Conservation (phyloP, 2,113 vertebrate species). For the Pedetes capensis region DNA sequence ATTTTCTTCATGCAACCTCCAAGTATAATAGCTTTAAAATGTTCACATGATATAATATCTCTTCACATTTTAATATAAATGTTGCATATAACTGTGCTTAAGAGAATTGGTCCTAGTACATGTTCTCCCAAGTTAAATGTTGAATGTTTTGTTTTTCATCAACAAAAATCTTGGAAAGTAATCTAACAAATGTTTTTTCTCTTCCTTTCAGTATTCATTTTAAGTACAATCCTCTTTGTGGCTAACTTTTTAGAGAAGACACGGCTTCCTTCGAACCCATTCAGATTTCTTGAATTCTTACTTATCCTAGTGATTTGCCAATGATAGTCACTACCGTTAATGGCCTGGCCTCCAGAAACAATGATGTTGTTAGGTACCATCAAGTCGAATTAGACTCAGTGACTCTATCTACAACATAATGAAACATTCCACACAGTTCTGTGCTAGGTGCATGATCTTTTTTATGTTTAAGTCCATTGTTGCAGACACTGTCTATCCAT, state of each 20-base stretch:
- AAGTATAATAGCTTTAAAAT: background rate
- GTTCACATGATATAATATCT: background rate
- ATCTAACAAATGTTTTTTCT: background rate
- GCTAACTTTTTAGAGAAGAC: background rate
- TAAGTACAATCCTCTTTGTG: background rate
- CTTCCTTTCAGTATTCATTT: conserved; percentile 27
- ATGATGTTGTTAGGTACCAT: no score
- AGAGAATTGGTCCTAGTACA: conserved; percentile 41
- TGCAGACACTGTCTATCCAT: no score
- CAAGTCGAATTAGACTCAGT: no score
- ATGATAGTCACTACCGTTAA: background rate
- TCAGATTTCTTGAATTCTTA: conserved; percentile 38
- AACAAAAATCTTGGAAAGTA: conserved; percentile 45
- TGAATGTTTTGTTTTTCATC: conserved; percentile 44
- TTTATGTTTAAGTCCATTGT: no score
- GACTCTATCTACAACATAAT: no score
- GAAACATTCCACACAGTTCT: no score
- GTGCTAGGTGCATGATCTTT: no score
- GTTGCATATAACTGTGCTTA: background rate
- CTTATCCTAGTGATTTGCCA: background rate
- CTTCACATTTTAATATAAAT: conserved; percentile 15
- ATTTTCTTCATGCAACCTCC: background rate
- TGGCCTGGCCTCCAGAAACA: background rate
- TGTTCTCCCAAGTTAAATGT: conserved; percentile 52
- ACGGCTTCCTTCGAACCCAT: background rate